A percentile compares a stretch with the other conserved stretches of the same genome.
phyloP scores from a whole-genome alignment of 2,797 vertebrate species.

The Yasuhikotakia modesta region DNA sequence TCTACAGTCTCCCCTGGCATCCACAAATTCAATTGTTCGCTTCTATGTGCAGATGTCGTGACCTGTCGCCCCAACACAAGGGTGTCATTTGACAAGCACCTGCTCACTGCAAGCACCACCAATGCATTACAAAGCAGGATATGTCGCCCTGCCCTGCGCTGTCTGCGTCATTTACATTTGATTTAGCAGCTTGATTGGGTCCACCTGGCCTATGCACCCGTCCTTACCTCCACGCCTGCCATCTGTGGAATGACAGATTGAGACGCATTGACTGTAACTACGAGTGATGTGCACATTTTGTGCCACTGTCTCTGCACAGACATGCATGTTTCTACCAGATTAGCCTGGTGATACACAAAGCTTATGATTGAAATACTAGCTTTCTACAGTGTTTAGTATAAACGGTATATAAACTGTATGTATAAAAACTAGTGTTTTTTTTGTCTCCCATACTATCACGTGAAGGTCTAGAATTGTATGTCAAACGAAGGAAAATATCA shows the following conservation, averaged over 20 bases:
- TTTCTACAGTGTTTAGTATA: no score
- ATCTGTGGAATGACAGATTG: constrained; percentile 65
- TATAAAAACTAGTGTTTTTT: no score
- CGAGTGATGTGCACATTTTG: constrained; percentile 58
- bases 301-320: neutral
- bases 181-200: constrained; percentile 72
- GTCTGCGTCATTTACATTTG: constrained; percentile 70
- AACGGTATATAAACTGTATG: no score
- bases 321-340: neutral
- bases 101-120: constrained; percentile 56
- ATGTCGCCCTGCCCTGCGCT: constrained; percentile 57
- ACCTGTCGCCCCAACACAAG: constrained; percentile 43
- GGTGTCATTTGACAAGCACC: constrained; percentile 66
- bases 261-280: constrained; percentile 59
- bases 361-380: neutral
- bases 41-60: constrained; percentile 62
- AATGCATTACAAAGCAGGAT: constrained; percentile 62
- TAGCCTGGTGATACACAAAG: neutral
- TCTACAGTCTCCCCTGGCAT: constrained; percentile 42
- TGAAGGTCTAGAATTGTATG: neutral
- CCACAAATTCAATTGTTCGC: constrained; percentile 57
- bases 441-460: no score
- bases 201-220: constrained; percentile 67
- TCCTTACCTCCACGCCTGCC: constrained; percentile 63
- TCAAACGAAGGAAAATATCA: neutral